phyloP scores from a whole-genome alignment of 2,797 vertebrate species.

The Epinephelus malabaricus region DNA sequence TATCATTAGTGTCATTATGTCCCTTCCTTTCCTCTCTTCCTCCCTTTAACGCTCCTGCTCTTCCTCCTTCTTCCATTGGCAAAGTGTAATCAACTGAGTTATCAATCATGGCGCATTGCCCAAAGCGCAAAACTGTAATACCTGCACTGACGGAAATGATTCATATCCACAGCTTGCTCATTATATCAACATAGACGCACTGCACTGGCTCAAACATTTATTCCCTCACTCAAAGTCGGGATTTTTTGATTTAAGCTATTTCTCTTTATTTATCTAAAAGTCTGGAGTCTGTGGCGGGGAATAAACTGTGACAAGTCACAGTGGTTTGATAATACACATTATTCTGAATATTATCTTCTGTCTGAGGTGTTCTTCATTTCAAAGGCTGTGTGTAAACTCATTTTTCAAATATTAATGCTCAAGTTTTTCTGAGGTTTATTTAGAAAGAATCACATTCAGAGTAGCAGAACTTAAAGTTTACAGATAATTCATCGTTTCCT shows the following conservation, averaged over 20 bases:
- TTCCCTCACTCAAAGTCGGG: constrained; percentile 38
- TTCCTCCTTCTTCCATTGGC: constrained; percentile 66
- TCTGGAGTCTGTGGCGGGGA: neutral
- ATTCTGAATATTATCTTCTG: constrained; percentile 25
- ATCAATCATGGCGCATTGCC: constrained; percentile 73
- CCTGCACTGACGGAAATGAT: constrained; percentile 72
- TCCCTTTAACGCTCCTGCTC: constrained; percentile 39
- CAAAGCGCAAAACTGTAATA: constrained; percentile 59
- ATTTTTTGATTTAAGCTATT: constrained; percentile 46
- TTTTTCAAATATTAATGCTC: constrained; percentile 32
- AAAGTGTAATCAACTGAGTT: constrained; percentile 73
- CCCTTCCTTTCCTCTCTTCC: constrained; percentile 54
- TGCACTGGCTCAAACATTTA: constrained; percentile 36
- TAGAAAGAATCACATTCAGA: neutral
- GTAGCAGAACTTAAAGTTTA: neutral
- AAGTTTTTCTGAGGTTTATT: constrained; percentile 4
- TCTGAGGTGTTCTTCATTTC: constrained; percentile 17
- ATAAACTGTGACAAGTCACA: constrained; percentile 21
- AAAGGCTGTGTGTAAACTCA: constrained; percentile 5
- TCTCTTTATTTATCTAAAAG: constrained; percentile 26
- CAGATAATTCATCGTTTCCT: constrained; percentile 17
- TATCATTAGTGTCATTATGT: constrained; percentile 72
- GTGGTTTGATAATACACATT: constrained; percentile 29
- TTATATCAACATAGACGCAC: constrained; percentile 60
- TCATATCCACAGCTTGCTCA: constrained; percentile 65